Base-by-base conservation (phyloP, 2,797 vertebrate species). In the Bryconaethiops microstoma region DNA sequence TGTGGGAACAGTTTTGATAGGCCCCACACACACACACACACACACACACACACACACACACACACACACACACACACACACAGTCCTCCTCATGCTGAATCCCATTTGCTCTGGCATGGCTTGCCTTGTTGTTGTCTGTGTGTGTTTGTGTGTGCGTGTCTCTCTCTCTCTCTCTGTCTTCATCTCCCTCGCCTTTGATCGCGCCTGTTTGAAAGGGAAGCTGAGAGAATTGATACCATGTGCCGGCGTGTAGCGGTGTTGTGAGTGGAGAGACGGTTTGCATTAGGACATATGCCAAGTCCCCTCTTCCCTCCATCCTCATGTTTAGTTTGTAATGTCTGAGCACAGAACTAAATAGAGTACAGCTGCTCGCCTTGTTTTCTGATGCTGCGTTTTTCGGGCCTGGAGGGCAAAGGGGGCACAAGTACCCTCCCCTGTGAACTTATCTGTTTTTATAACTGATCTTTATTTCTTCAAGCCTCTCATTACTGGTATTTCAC, bases 281-380 rank as follows among this genome's bases (percentile, higher is more conserved):
- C 8, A 21, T 40, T 73, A 23, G 12, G 23, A 23, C 5, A 5
- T 13, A 21, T 48, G 40, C 29, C 16, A 48, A 19, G 8, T 52
- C 3, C 29, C 10, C 29, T 76, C 59, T 64, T 76, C 10, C 25
- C 4, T 76, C 17, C 14, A 23, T 45, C 16, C 42, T 42, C 42
- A 12, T 23, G 16, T 69, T 77, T 59, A 8, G 39, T 45, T 77
- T 77, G 29, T 64, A 55, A n/a, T 25, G 52, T 59, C 16, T 45
- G 6, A 54, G 40, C 19, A 9, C 17, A 2, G 7, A 5, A 19
- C 45, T 10, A 52, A 64, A 54, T 19, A 40, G 60, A 54, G 52
- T 40, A 4, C 25, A 21, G 57, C 55, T 62, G 77, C 21, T 25
- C 17, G 57, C 62, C 62, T 39, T 17, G 10, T 64, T 64, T 64